Evolutionary conservation across 2,797 vertebrate genomes (phyloP), one percentile per base, ranked within the genome.

Genomic region (Melanitta fusca): DNA sequence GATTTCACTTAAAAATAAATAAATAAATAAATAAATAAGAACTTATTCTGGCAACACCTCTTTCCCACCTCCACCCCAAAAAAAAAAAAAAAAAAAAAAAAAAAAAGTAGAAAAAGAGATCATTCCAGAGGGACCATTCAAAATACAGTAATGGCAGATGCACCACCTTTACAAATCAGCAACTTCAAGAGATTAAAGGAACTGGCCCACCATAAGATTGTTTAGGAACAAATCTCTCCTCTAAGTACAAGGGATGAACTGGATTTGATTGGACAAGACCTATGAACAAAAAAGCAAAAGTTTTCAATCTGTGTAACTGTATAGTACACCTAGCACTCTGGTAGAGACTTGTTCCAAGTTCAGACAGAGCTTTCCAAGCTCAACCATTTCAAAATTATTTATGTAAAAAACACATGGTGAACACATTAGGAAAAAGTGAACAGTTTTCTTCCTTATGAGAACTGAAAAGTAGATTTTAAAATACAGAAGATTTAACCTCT

Each of bases 351-450:
- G 22, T 83, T 91, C 95, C 94, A 95, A 85, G 51, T 78, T 92
- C 60, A 78, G 61, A 49, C 5, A 65, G 65, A 92, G 38, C 66
- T 88, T 95, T 95, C 93, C 86, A 95, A 85, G 83, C 32, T 47
- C 70, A 89, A 49, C 25, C 74, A 58, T 82, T 95, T 91, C 34
- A 82, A 54, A 89, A 69, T 88, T 88, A 92, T 91, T 80, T 92
- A 91, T 95, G 81, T 79, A 49, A 93, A 92, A 89, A 95, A 78
- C 91, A 96, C 91, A 95, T 96, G 93, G 91, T 92, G 91, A 94
- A 85, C 21, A 80, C 41, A 96, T 93, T 96, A 95, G 95, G 94
- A 96, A 95, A 96, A 93, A 89, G 0, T 96, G 91, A 96, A 92
- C 21, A 60, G 41, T 69, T 85, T 93, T 90, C 80, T 91, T 91